Conservation (phyloP, 2,888 invertebrate species). For the Lomographa bimaculata region DNA sequence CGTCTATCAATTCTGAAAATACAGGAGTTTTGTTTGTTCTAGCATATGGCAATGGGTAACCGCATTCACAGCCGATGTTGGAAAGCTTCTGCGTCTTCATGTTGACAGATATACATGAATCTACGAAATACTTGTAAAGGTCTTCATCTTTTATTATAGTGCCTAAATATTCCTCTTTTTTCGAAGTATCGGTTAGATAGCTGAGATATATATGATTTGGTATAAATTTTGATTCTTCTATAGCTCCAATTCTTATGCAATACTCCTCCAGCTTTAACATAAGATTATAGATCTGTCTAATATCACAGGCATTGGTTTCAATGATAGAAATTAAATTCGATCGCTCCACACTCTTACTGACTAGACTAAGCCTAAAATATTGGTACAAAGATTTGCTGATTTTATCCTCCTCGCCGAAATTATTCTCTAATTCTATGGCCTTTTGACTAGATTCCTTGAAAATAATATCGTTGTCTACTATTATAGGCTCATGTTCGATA, state of each 20-base stretch:
- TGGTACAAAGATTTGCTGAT: slow-evolving; percentile 69
- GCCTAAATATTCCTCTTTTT: slow-evolving; percentile 54
- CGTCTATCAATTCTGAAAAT: slow-evolving; percentile 82
- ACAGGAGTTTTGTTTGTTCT: slow-evolving; percentile 66
- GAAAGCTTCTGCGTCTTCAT: slow-evolving; percentile 60
- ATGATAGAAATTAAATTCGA: slow-evolving; percentile 72
- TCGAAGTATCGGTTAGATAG: slow-evolving; percentile 58
- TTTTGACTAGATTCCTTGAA: slow-evolving; percentile 77
- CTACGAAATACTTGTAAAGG: slow-evolving; percentile 78
- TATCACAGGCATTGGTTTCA: slow-evolving; percentile 74
- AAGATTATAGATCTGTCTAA: slow-evolving; percentile 65
- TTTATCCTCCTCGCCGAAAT: slow-evolving; percentile 54
- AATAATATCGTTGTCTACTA: slow-evolving; percentile 61
- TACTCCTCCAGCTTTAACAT: slow-evolving; percentile 70
- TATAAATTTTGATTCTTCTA: slow-evolving; percentile 67
- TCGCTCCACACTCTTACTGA: slow-evolving; percentile 63
- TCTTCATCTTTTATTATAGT: slow-evolving; percentile 63
- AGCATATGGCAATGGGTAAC: slow-evolving; percentile 82
- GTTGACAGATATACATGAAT: slow-evolving; percentile 84
- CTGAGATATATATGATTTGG: slow-evolving; percentile 71
- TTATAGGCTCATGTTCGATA: slow-evolving; percentile 38
- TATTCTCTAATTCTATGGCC: slow-evolving; percentile 65
- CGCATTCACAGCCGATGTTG: slow-evolving; percentile 83
- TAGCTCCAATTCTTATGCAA: slow-evolving; percentile 63
- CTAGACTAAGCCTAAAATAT: slow-evolving; percentile 72